Percentiles rank a stretch among this genome's conserved stretches.
These are phyloP conservation scores for Rhopalosiphum maidis DNA, from an alignment of 1,140 invertebrate species.

Conservation along the genomic window DNA sequence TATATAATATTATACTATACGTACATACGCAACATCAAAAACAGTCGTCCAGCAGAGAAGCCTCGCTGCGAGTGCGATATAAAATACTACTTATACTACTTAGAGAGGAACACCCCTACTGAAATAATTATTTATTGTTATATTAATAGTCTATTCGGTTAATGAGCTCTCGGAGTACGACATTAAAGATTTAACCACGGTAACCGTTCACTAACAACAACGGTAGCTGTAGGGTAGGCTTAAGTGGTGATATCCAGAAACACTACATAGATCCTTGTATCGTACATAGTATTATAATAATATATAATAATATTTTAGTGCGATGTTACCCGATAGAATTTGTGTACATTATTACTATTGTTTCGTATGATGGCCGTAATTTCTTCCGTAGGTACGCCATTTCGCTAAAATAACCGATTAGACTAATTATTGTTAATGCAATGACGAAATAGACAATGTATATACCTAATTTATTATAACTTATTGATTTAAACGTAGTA, in stretches of 20 bases:
- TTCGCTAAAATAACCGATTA: neutral
- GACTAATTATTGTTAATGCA: too few species aligned
- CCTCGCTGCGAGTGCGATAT: neutral
- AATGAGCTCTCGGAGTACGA: neutral
- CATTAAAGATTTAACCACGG: neutral
- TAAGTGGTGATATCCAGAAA: neutral
- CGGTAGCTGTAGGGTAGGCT: neutral
- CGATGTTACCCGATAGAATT: neutral
- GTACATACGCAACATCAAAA: neutral
- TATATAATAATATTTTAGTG: neutral
- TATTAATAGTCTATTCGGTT: conserved; percentile 2
- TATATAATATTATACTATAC: neutral
- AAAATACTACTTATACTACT: neutral
- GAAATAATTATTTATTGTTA: neutral
- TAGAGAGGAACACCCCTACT: neutral
- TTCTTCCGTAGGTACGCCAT: neutral
- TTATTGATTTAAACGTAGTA: too few species aligned
- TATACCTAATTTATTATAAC: too few species aligned
- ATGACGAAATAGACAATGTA: too few species aligned
- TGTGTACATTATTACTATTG: neutral
- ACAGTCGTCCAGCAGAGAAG: neutral
- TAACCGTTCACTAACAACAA: neutral
- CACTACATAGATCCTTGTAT: neutral
- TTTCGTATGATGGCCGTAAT: neutral
- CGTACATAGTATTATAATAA: neutral